Base-by-base conservation (phyloP, 2,113 vertebrate genomes). In the Ameiurus melas region DNA sequence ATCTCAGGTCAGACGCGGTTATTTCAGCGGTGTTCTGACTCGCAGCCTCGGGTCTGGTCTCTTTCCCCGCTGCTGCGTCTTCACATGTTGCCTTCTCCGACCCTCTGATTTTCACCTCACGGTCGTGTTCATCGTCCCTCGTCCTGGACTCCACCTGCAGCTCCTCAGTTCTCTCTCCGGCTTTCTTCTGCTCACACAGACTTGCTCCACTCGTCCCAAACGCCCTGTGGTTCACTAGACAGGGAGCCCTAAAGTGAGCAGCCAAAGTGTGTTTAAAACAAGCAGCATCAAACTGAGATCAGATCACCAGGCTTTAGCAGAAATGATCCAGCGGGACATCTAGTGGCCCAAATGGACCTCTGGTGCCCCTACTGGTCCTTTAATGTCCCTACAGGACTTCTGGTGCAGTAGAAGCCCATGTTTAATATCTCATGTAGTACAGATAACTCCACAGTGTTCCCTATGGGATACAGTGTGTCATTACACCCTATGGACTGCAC, bases 161-260 rank as follows among this genome's bases (percentile, higher is more conserved):
- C 85, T 78, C 86, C 77, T 62, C 84, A 1, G 33, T 68, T 30
- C 25, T 36, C 4, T 87, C 85, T 13, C 5, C 53, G 5, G 83
- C 53, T 1, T 93, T 89, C 83, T 92, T 94, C 84, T 93, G 93
- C 84, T 94, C 93, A 93, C 93, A 92, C 4, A 87, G 70, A 5
- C 17, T 71, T 58, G 57, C 80, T 57, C 90, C 77, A 73, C 79
- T 90, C 77, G 94, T 94, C 85, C 92, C 90, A 64, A 95, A 70
- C 3, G 84, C 9, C 84, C 91, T 93, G 58, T 85, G 27, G 55
- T 88, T 89, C 79, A 86, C 47, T 83, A 78, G 82, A 86, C 64
- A 90, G 19, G 75, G 64, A 73, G 88, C 2, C 85, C 95, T 96
- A 8, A 33, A 60, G 71, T 66, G 66, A 47, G 78, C 9, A 81